These are phyloP conservation scores for Chaenodraco wilsoni DNA, from an alignment of 2,797 vertebrate species.

Conservation along the genomic window DNA sequence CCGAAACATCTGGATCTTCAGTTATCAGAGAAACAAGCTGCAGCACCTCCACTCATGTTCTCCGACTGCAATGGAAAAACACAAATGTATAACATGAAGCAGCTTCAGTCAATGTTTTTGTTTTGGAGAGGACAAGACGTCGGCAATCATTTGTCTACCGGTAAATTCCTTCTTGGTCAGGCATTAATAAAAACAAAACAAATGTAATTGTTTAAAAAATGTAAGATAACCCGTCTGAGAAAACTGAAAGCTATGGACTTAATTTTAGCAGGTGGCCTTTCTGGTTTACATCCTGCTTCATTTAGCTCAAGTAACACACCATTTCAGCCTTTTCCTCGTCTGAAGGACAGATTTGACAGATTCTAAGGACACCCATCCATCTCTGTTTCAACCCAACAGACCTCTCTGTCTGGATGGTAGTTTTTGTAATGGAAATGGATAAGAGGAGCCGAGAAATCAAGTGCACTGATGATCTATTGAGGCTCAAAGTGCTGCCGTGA, in stretches of 20 bases:
- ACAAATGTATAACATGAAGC: no score
- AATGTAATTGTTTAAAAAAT: not conserved
- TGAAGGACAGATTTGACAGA: slow-evolving; percentile 28
- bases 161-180: not conserved
- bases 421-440: slow-evolving; percentile 63
- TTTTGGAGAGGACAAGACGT: no score
- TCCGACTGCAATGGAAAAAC: no score
- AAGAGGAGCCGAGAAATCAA: slow-evolving; percentile 58
- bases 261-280: not conserved
- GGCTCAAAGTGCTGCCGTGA: slow-evolving; percentile 44
- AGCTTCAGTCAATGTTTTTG: no score
- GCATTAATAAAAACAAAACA: not conserved
- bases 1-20: no score
- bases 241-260: not conserved
- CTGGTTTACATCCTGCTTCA: slow-evolving; percentile 2
- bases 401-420: slow-evolving; percentile 34
- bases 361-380: slow-evolving; percentile 26
- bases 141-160: no score
- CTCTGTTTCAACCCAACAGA: slow-evolving; percentile 48
- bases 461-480: slow-evolving; percentile 50
- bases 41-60: no score
- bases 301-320: slow-evolving; percentile 20
- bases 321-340: slow-evolving; percentile 18
- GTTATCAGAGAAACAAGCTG: no score
- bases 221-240: not conserved